phyloP scores from a whole-genome alignment of 1,140 invertebrate genomes.

The Drosophila nebulosa region DNA sequence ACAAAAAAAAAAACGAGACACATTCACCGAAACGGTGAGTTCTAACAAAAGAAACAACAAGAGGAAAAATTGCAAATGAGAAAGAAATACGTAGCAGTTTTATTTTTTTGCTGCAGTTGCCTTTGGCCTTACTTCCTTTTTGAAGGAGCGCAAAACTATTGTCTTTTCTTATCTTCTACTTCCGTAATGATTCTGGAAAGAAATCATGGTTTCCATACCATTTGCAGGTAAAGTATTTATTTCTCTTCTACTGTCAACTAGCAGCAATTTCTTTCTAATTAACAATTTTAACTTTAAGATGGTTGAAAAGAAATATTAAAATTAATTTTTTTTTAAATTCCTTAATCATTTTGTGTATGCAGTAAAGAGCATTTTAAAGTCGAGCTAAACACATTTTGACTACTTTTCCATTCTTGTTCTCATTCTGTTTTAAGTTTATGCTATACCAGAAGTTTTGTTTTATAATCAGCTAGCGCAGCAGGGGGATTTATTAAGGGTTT shows the following conservation, averaged over 20 bases:
- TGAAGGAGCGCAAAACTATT: neutral
- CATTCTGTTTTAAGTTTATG: neutral
- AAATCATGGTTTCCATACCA: neutral
- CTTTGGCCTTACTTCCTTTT: neutral
- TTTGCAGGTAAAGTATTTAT: too few species aligned
- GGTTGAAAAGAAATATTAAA: too few species aligned
- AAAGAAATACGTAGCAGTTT: neutral
- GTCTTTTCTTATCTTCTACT: constrained; percentile 13
- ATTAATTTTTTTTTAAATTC: too few species aligned
- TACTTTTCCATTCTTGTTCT: too few species aligned
- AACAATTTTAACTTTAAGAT: too few species aligned
- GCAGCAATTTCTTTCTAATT: too few species aligned
- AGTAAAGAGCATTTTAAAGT: constrained; percentile 1
- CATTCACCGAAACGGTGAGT: neutral
- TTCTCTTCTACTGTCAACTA: too few species aligned
- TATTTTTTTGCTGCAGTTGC: constrained; percentile 7
- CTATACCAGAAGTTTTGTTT: constrained; percentile 24
- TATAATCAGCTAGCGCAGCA: constrained; percentile 49
- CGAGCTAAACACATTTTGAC: too few species aligned
- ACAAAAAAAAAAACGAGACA: constrained; percentile 8
- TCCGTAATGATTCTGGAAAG: neutral
- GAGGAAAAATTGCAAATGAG: neutral
- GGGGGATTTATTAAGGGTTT: constrained; percentile 54
- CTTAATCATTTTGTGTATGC: too few species aligned
- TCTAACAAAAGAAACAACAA: neutral